Base-by-base conservation (phyloP, 2,113 vertebrate species). In the Tachysurus fulvidraco region DNA sequence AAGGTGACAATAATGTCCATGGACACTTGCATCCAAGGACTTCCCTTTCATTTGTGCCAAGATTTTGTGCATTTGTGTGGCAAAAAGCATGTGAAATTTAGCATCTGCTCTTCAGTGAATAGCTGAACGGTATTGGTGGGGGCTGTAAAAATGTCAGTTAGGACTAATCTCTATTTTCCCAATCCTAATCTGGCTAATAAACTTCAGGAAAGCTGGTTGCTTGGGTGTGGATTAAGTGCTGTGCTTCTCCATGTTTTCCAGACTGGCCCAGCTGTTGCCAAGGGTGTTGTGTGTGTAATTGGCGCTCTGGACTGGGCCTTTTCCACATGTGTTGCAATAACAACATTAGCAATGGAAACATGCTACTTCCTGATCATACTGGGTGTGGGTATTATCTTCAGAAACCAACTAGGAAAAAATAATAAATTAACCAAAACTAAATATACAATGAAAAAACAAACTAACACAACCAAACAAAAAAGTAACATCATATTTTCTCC, bases 81-180 rank as follows among this genome's bases (percentile, higher is more conserved):
- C 1, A 25, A 54, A 78, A 81, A 54, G 64, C 62, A 69, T 41
- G 52, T 64, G 73, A 50, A 81, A 69, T 80, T 77, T 30, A 77
- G 30, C 80, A 76, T 86, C 83, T 88, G 81, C 44, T 69, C 4
- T 73, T 36, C 73, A 28, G 50, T 88, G 85, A 91, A 91, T 81
- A 78, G 79, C 77, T 46, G 54, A 65, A 59, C 85, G 83, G 59
- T 87, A 25, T 87, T 80, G 80, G 57, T 60, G 57, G 30, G 54
- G 84, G 50, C 28, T 59, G 65, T 80, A 77, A 87, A 83, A 78
- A 73, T 60, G 81, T 81, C 87, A 83, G 50, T 88, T 83, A 83
- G 67, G 44, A 17, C 54, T 36, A 36, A 46, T 77, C 57, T n/a
- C 25, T 19, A 57, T 83, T 23, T 64, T 23, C 54, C 62, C 30